These are phyloP conservation scores for Ceratotherium simum DNA, from an alignment of 2,113 vertebrate genomes.

Conservation along the genomic window DNA sequence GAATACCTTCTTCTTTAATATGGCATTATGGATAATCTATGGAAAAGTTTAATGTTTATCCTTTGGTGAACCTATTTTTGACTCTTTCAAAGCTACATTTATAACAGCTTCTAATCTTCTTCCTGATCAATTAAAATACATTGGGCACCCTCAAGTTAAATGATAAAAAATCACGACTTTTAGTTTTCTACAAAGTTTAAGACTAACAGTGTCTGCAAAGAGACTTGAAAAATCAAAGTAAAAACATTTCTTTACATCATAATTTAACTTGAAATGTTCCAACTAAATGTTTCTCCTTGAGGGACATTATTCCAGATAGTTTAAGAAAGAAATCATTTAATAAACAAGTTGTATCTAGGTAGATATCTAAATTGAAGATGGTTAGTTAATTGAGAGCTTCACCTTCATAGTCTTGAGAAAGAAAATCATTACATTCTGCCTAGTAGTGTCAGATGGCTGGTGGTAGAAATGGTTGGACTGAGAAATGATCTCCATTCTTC, in stretches of 20 bases:
- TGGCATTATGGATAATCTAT: neutral
- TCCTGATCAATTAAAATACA: conserved; percentile 37
- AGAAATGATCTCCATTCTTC: neutral
- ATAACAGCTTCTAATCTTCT: neutral
- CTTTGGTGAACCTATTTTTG: neutral
- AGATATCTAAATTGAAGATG: neutral
- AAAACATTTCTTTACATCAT: neutral
- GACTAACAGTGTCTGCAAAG: neutral
- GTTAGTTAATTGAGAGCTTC: neutral
- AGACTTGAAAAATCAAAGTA: neutral
- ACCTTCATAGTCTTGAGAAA: neutral
- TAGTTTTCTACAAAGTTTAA: conserved; percentile 34
- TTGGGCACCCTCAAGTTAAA: neutral
- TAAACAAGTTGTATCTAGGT: neutral
- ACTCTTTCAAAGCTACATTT: conserved; percentile 59
- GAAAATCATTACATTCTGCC: neutral
- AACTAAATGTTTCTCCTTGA: neutral
- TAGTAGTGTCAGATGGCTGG: neutral
- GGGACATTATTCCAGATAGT: neutral
- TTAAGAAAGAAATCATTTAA: neutral
- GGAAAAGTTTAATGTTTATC: neutral
- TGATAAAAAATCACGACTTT: neutral
- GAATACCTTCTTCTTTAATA: conserved; percentile 3
- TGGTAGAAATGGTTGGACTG: neutral
- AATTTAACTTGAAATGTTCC: neutral